A percentile compares a stretch with the other conserved stretches of the same genome.
Conservation (phyloP, 2,888 invertebrate species). For the Labia minor region DNA sequence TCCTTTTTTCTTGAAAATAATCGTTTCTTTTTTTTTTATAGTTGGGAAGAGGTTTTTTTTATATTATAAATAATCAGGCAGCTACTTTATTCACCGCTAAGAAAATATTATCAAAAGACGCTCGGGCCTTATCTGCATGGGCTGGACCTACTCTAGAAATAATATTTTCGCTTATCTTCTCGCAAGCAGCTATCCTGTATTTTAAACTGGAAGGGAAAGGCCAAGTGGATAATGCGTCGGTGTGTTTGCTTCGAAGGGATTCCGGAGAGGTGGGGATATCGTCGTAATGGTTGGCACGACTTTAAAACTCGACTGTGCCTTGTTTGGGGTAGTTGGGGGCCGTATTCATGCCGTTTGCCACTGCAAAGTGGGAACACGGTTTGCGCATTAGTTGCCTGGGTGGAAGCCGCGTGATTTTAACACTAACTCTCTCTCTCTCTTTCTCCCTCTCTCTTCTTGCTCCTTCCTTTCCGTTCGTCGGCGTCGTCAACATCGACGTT, state of each 20-base stretch:
- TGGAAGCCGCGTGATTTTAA: background rate
- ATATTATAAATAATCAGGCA: background rate
- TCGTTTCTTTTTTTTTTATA: background rate
- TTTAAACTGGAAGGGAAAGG: background rate
- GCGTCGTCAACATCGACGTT: background rate
- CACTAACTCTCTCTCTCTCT: slow-evolving; percentile 1
- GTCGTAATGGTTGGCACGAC: slow-evolving; percentile 5
- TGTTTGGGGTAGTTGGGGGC: background rate
- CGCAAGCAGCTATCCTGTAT: background rate
- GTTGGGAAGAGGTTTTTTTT: background rate
- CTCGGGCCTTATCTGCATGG: background rate
- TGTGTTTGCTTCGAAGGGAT: background rate
- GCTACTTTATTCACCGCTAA: slow-evolving; percentile 13
- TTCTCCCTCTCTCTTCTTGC: background rate
- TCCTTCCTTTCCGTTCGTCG: background rate
- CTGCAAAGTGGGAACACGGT: slow-evolving; percentile 13
- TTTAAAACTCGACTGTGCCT: background rate
- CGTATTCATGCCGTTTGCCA: slow-evolving; percentile 13
- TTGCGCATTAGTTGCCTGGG: background rate
- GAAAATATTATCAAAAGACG: slow-evolving; percentile 13
- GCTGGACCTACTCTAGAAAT: slow-evolving; percentile 8
- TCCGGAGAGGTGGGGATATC: background rate
- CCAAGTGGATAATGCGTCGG: background rate
- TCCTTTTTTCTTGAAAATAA: background rate
- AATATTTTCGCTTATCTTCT: background rate